A percentile compares a stretch with the other conserved stretches of the same genome.
phyloP scores from a whole-genome alignment of 2,113 vertebrate species.

The Mus spicilegus region DNA sequence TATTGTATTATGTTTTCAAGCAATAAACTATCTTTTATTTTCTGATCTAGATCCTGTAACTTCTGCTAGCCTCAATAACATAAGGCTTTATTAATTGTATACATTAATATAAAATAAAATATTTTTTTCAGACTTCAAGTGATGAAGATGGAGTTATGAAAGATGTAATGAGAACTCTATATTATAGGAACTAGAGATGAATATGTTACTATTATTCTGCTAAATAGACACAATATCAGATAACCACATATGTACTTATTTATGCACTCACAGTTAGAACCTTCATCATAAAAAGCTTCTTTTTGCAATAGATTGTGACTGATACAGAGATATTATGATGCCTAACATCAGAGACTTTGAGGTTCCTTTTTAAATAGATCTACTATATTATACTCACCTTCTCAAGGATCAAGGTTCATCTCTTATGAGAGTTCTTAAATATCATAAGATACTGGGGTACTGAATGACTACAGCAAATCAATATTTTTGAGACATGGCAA shows the following conservation, averaged over 20 bases:
- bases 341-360: background rate
- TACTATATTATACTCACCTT: background rate
- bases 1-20: background rate
- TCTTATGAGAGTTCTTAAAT: background rate
- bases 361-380: background rate
- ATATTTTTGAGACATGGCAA: no score
- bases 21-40: background rate
- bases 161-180: background rate
- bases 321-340: background rate
- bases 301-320: background rate
- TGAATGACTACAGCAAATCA: background rate
- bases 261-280: background rate
- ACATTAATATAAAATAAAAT: background rate
- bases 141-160: background rate
- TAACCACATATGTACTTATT: no score
- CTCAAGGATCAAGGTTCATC: background rate
- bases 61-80: background rate
- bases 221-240: background rate
- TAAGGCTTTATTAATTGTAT: background rate
- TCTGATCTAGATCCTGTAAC: background rate
- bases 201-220: background rate
- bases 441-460: background rate
- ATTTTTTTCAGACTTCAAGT: background rate
- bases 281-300: background rate
- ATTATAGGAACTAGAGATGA: background rate